Evolutionary conservation across 2,113 vertebrate species (phyloP).

Genomic region (Festucalex cinctus): DNA sequence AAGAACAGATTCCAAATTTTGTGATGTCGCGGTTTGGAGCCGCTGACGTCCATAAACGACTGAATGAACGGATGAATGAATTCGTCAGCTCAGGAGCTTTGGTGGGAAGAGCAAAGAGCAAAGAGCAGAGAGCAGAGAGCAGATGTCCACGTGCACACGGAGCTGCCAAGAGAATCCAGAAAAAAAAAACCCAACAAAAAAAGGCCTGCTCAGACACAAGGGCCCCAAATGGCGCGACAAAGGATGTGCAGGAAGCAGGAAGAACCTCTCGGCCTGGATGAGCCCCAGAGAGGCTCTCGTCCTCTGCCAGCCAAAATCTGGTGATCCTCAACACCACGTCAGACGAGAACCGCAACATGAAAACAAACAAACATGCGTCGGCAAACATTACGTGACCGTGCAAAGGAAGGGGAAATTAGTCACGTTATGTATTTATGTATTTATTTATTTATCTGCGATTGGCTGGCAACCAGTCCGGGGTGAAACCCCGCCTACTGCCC

Average conservation of each 20-base stretch:
- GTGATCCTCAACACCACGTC: slow-evolving; percentile 47
- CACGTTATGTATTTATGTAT: too few species aligned
- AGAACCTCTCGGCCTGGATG: slow-evolving; percentile 78
- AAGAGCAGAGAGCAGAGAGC: too few species aligned
- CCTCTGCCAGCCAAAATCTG: slow-evolving; percentile 68
- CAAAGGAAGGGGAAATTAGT: background rate
- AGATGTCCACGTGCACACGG: slow-evolving; percentile 74
- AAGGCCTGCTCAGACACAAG: slow-evolving; percentile 71
- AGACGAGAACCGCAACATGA: slow-evolving; percentile 32
- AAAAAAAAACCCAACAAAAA: too few species aligned
- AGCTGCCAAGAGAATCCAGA: slow-evolving; percentile 74
- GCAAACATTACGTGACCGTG: too few species aligned
- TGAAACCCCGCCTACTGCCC: too few species aligned
- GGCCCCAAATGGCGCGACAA: slow-evolving; percentile 79
- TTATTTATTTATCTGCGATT: too few species aligned
- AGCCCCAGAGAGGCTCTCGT: slow-evolving; percentile 73
- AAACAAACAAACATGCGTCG: slow-evolving; percentile 48
- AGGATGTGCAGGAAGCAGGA: slow-evolving; percentile 81
- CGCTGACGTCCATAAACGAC: too few species aligned
- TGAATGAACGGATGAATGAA: background rate
- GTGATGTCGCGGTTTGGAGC: background rate
- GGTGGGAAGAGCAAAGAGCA: slow-evolving; percentile 68
- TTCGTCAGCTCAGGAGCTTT: slow-evolving; percentile 63
- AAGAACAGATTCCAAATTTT: background rate
- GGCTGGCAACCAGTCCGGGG: too few species aligned